Evolutionary conservation across 2,797 vertebrate species (phyloP), one percentile per base, ranked within the genome.

Genomic region (Tenualosa ilisha): DNA sequence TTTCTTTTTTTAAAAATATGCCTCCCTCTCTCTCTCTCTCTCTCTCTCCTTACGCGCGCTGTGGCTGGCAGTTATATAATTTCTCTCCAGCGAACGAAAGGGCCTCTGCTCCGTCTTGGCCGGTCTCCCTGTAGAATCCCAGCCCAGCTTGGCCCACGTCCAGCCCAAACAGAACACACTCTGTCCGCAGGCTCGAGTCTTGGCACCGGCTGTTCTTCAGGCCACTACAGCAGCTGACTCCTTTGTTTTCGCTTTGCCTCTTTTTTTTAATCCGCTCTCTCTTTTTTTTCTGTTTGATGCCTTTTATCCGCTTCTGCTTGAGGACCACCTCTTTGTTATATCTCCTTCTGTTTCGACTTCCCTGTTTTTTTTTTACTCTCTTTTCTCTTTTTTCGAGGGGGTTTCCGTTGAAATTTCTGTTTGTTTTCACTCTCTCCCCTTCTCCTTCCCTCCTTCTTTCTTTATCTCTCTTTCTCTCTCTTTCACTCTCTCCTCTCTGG

Each of bases 111-210:
- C 84, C 87, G 89, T 87, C 56, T 90, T 94, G 93, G 93, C 93
- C 83, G 89, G 63, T 63, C 89, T 90, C 92, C 89, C 93, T 89
- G 87, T 91, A 90, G 89, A 90, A 92, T 90, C 89, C 75, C 81
- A 89, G 92, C 88, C 88, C 89, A 86, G 90, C 87, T 86, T 96
- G 95, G 95, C 94, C 82, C 56, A 0, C 46, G 83, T 95, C 94
- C 94, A 96, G 94, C 91, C 89, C 91, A 94, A 95, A 95, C 94
- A 95, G 94, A 94, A 95, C 93, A 92, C 91, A 94, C 94, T 95
- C 94, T 96, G 95, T 96, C 94, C 93, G 92, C 88, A 84, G n/a
- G 87, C 92, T 93, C 89, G 89, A 93, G 93, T 94, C 93, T 94
- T 95, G 93, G 94, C 94, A 95, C 93, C 95, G 95, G 94, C 95